A percentile compares a stretch with the other conserved stretches of the same genome.
These are phyloP conservation scores for Aphaenogaster floridana DNA, from an alignment of 1,140 invertebrate species.

Conservation along the genomic window DNA sequence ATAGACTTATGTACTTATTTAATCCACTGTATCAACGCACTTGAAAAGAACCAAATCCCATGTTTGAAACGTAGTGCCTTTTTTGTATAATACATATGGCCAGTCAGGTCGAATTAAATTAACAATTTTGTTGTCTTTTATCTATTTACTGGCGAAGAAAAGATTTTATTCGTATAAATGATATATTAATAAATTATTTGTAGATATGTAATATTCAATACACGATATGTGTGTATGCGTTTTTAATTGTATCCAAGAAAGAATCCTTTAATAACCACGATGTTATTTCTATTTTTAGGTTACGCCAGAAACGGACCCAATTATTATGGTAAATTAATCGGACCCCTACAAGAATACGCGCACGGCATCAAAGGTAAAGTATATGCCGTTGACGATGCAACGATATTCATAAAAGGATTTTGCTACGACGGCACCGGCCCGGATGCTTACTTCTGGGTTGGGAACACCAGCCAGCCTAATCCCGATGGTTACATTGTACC, in stretches of 20 bases:
- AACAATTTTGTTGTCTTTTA: too few relatives aligned
- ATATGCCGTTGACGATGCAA: constrained; percentile 95
- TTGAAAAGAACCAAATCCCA: too few relatives aligned
- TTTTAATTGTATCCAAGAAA: not conserved
- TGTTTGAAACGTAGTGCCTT: too few relatives aligned
- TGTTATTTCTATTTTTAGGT: constrained; percentile 80
- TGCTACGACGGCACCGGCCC: constrained; percentile 95
- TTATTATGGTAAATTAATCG: constrained; percentile 93
- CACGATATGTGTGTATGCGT: not conserved
- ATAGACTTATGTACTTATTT: too few relatives aligned
- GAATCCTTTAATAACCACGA: constrained; percentile 9
- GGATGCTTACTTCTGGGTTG: constrained; percentile 96
- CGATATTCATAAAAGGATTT: constrained; percentile 95
- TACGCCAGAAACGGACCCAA: constrained; percentile 86
- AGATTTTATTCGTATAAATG: not conserved
- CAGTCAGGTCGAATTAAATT: too few relatives aligned
- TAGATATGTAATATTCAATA: not conserved
- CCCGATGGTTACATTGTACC: constrained; percentile 94
- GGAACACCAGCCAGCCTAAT: constrained; percentile 91
- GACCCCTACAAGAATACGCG: constrained; percentile 90
- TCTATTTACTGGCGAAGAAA: too few relatives aligned
- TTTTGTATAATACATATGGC: too few relatives aligned
- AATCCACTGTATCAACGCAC: too few relatives aligned
- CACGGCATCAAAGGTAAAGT: constrained; percentile 93
- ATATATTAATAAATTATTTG: not conserved